phyloP scores from a whole-genome alignment of 1,140 invertebrate genomes.

The Anastrepha obliqua region DNA sequence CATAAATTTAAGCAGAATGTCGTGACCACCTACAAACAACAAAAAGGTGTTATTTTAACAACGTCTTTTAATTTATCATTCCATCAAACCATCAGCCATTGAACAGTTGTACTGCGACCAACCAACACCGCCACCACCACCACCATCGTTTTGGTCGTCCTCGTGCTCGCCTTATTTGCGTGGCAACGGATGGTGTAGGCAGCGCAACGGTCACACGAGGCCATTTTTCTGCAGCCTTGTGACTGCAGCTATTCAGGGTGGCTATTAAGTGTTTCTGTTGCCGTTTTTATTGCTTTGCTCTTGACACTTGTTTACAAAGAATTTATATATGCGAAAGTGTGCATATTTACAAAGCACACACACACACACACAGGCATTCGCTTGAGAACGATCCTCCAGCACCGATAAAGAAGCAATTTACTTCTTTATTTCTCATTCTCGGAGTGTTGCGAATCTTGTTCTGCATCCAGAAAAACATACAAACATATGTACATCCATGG shows the following conservation, averaged over 20 bases:
- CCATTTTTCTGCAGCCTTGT: background rate
- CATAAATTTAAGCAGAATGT: background rate
- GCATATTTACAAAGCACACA: background rate
- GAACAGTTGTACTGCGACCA: background rate
- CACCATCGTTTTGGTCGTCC: background rate
- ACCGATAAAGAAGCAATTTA: background rate
- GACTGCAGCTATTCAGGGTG: conserved; percentile 14
- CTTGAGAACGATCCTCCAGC: background rate
- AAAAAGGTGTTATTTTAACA: conserved; percentile 57
- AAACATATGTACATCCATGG: no score
- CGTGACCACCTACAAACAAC: conserved; percentile 43
- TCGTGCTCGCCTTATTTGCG: background rate
- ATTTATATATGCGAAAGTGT: background rate
- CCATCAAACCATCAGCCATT: conserved; percentile 45
- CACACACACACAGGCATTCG: background rate
- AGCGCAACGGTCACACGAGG: conserved; percentile 25
- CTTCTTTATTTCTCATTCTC: background rate
- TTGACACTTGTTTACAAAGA: conserved; percentile 14
- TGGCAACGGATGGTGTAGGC: conserved; percentile 14
- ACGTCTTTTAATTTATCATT: conserved; percentile 56
- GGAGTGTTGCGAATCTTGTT: background rate
- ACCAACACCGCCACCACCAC: background rate
- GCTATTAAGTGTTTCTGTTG: conserved; percentile 11
- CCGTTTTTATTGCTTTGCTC: conserved; percentile 9
- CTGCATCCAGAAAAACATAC: no score